phyloP scores from a whole-genome alignment of 2,797 vertebrate genomes.

The Agapornis canus region DNA sequence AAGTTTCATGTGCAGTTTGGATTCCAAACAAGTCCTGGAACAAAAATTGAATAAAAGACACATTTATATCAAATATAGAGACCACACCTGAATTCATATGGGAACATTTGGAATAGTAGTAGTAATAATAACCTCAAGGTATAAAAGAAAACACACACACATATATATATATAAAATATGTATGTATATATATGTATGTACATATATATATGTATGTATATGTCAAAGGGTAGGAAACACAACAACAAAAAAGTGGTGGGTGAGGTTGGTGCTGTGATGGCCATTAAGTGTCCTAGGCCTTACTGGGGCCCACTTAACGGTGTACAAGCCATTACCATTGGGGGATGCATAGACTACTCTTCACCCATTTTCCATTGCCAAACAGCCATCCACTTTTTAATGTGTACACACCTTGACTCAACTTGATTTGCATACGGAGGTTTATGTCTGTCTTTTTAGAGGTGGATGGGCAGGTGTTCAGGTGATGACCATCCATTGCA shows the following conservation, averaged over 20 bases:
- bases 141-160: conserved; percentile 51
- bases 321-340: conserved; percentile 74
- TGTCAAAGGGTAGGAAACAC: conserved; percentile 78
- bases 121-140: conserved; percentile 77
- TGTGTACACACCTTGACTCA: conserved; percentile 46
- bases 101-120: conserved; percentile 79
- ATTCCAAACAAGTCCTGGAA: conserved; percentile 76
- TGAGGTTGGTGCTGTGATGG: conserved; percentile 74
- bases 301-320: conserved; percentile 51
- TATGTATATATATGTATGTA: conserved; percentile 72
- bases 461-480: conserved; percentile 61
- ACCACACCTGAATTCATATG: conserved; percentile 81
- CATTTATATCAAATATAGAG: conserved; percentile 80
- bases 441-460: conserved; percentile 55
- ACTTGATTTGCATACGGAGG: conserved; percentile 61
- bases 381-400: conserved; percentile 54
- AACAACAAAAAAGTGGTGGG: conserved; percentile 59
- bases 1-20: conserved; percentile 73
- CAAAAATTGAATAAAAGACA: conserved; percentile 79
- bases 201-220: conserved; percentile 75
- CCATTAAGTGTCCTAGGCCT: conserved; percentile 72
- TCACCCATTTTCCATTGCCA: conserved; percentile 59
- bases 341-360: conserved; percentile 30
- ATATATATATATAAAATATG: conserved; percentile 8
- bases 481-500: conserved; percentile 26